A percentile compares a stretch with the other conserved stretches of the same genome.
phyloP scores from a whole-genome alignment of 2,888 invertebrate species.

The Folsomia candida region DNA sequence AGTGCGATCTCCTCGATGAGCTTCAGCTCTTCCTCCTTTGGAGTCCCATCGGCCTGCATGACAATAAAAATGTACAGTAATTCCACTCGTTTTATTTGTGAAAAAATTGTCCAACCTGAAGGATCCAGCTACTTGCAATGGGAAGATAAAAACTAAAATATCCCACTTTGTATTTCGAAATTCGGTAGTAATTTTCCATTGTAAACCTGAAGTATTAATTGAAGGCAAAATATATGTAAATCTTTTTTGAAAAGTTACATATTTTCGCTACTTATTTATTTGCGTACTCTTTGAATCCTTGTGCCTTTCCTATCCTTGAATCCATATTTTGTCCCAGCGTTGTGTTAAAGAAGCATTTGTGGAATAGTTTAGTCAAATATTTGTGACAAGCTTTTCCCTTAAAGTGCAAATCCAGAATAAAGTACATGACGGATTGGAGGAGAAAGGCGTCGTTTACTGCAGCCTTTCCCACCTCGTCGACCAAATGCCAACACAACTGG shows the following conservation, averaged over 20 bases:
- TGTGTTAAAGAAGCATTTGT: conserved; percentile 56
- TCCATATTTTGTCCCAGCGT: conserved; percentile 59
- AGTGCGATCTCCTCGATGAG: conserved; percentile 4
- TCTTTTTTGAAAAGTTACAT: background rate
- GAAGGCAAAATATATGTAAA: background rate
- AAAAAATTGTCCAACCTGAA: too few species aligned
- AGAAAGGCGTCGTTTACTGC: conserved; percentile 60
- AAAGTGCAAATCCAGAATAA: conserved; percentile 55
- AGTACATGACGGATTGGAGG: conserved; percentile 57
- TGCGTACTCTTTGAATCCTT: conserved; percentile 7
- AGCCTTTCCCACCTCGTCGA: conserved; percentile 18
- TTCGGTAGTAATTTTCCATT: background rate
- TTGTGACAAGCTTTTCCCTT: conserved; percentile 55
- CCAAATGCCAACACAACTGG: conserved; percentile 60
- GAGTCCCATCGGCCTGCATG: conserved; percentile 5
- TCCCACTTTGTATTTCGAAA: conserved; percentile 4
- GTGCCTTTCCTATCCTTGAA: conserved; percentile 51
- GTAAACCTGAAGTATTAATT: background rate
- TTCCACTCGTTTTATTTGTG: background rate
- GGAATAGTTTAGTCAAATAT: conserved; percentile 56
- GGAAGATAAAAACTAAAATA: background rate
- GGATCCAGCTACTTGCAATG: background rate
- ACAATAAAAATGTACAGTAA: background rate
- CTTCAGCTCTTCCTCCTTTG: background rate
- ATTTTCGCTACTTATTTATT: background rate